Evolutionary conservation across 2,888 invertebrate species (phyloP), one percentile per base, ranked within the genome.

Genomic region (Epirrhoe tristata): DNA sequence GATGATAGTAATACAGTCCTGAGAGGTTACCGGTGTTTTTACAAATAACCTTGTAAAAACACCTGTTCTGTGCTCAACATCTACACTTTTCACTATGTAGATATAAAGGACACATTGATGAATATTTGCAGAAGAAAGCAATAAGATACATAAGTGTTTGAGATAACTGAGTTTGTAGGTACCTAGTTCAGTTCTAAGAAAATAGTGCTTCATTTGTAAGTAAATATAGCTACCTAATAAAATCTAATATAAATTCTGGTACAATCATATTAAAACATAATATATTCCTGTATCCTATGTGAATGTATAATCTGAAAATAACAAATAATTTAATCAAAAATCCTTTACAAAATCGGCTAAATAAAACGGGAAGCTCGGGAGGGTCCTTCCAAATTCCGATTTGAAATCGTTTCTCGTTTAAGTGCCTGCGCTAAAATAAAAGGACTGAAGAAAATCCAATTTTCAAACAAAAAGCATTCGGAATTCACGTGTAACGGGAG

Each of bases 371-470:
- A 53, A 63, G 59, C 48, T 62, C 50, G 57, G 54, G 43, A 58
- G 46, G 46, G 46, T 55, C 57, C 54, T 58, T 66, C 39, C 36
- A 14, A 60, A 66, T 72, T 69, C 60, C 58, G 69, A 55, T 70
- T 67, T 70, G 66, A 71, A 67, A 69, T 63, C 32, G 63, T 24
- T 48, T 50, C 63, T 39, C 64, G 63, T 63, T 55, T 59, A 67
- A 70, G 67, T 66, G 63, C 56, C 55, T 8, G 39, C 56, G 64
- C 67, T 71, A 59, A 65, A 72, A 70, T 66, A 66, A 70, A 63
- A 57, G 54, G 60, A 52, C 59, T 46, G 46, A 63, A 61, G 64
- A 57, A 70, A 69, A 72, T 64, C 58, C 67, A 69, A 68, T 69
- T 70, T 66, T 63, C 36, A 54, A 69, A 65, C 57, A 66, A 70